Evolutionary conservation across 2,888 invertebrate species (phyloP).

Genomic region (Volucella inflata): DNA sequence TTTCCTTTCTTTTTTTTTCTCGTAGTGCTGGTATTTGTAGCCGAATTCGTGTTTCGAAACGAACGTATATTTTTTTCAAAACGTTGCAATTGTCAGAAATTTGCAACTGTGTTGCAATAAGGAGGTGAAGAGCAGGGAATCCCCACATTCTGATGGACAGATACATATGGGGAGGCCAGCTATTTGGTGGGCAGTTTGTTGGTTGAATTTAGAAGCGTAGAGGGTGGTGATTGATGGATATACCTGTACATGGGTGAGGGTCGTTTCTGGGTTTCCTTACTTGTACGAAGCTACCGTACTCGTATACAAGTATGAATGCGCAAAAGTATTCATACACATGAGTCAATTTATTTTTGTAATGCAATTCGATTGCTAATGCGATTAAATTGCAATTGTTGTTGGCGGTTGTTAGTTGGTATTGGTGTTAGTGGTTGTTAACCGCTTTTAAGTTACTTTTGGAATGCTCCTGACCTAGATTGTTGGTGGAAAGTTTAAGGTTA

Average conservation of each 20-base stretch:
- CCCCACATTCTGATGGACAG: background rate
- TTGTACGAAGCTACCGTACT: background rate
- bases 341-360: slow-evolving; percentile 45
- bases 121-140: background rate
- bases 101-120: no score
- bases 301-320: slow-evolving; percentile 14
- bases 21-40: no score
- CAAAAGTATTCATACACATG: background rate
- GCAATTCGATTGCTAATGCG: slow-evolving; percentile 64
- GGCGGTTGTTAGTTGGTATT: background rate
- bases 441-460: slow-evolving; percentile 34
- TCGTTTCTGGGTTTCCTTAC: slow-evolving; percentile 13
- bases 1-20: slow-evolving; percentile 4
- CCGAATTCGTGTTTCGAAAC: no score
- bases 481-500: slow-evolving; percentile 63
- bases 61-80: no score
- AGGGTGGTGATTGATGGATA: slow-evolving; percentile 17
- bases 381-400: slow-evolving; percentile 55
- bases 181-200: slow-evolving; percentile 23
- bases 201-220: slow-evolving; percentile 43
- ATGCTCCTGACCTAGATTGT: slow-evolving; percentile 63
- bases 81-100: no score
- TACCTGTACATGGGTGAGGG: slow-evolving; percentile 8
- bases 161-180: slow-evolving; percentile 17
- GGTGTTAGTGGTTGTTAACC: background rate